Evolutionary conservation across 1,140 invertebrate species (phyloP).

Genomic region (Drosophila seguyi): DNA sequence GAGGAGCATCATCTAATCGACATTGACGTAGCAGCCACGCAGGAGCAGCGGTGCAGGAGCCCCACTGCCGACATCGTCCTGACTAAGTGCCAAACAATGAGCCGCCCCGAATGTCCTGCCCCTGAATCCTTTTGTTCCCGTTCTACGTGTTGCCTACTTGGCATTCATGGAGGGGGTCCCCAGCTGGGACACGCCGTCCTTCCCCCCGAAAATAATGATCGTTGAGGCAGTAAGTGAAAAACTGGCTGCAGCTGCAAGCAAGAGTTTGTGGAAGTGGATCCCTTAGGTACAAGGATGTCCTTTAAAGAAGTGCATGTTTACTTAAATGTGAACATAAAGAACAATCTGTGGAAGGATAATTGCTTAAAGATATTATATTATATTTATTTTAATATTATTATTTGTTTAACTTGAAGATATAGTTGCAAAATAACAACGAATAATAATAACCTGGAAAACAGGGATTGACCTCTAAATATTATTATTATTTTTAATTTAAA

Average conservation of each 20-base stretch:
- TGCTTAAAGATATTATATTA: neutral
- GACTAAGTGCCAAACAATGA: conserved; percentile 81
- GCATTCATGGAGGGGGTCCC: conserved; percentile 39
- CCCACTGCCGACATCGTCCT: conserved; percentile 47
- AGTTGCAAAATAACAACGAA: neutral
- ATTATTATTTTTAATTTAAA: too few relatives aligned
- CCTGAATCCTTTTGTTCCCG: conserved; percentile 27
- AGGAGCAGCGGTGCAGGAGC: conserved; percentile 22
- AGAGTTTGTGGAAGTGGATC: neutral
- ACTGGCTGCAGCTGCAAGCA: conserved; percentile 20
- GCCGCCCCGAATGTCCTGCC: conserved; percentile 49
- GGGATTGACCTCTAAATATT: too few relatives aligned
- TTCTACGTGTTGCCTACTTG: conserved; percentile 32
- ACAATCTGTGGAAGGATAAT: neutral
- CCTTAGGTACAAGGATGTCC: neutral
- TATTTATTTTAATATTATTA: neutral
- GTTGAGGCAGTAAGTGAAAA: conserved; percentile 24
- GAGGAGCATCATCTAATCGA: conserved; percentile 73
- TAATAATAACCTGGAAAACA: too few relatives aligned
- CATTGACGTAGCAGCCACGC: conserved; percentile 65
- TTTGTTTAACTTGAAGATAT: neutral
- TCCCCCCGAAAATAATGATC: conserved; percentile 32
- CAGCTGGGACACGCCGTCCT: neutral
- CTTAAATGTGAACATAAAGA: neutral
- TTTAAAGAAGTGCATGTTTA: neutral